Percentiles rank a stretch among this genome's conserved stretches.
These are phyloP conservation scores for Rhabditophanes sp. DNA, from an alignment of 2,888 invertebrate species.

Conservation along the genomic window DNA sequence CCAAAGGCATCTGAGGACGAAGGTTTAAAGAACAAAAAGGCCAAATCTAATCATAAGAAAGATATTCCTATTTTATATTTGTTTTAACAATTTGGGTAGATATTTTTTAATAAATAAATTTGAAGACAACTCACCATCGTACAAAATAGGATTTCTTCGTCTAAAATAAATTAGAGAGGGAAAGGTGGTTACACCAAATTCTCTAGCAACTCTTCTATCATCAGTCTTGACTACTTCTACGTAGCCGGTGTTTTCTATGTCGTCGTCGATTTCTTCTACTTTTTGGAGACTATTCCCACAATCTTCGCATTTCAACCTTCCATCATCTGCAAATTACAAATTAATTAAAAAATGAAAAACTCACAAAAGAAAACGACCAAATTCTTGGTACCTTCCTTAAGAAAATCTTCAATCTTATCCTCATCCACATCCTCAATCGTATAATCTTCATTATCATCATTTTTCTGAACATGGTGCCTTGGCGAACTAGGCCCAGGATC, in stretches of 20 bases:
- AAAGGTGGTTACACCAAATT: conserved; percentile 84
- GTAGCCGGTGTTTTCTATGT: conserved; percentile 53
- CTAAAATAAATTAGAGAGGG: conserved; percentile 90
- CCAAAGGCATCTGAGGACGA: no score
- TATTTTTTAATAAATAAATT: no score
- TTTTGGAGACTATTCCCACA: conserved; percentile 68
- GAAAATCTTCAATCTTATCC: conserved; percentile 80
- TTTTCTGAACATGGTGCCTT: conserved; percentile 5
- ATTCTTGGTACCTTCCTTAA: conserved; percentile 86
- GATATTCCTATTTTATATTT: no score
- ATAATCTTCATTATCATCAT: conserved; percentile 52
- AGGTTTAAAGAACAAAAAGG: no score
- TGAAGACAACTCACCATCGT: conserved; percentile 58
- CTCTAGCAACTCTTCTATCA: conserved; percentile 58
- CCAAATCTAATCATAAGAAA: no score
- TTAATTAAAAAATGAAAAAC: conserved; percentile 38
- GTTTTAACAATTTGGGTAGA: no score
- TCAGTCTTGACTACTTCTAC: conserved; percentile 44
- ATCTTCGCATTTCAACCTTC: conserved; percentile 64
- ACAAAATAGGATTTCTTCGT: conserved; percentile 84
- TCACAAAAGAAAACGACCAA: conserved; percentile 85
- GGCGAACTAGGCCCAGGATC: not conserved
- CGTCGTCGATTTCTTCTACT: conserved; percentile 80
- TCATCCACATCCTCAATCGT: conserved; percentile 80
- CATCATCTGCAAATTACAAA: conserved; percentile 28